Percentiles rank a stretch among this genome's conserved stretches.
phyloP scores from a whole-genome alignment of 2,888 invertebrate genomes.

The Drosophila cognata region DNA sequence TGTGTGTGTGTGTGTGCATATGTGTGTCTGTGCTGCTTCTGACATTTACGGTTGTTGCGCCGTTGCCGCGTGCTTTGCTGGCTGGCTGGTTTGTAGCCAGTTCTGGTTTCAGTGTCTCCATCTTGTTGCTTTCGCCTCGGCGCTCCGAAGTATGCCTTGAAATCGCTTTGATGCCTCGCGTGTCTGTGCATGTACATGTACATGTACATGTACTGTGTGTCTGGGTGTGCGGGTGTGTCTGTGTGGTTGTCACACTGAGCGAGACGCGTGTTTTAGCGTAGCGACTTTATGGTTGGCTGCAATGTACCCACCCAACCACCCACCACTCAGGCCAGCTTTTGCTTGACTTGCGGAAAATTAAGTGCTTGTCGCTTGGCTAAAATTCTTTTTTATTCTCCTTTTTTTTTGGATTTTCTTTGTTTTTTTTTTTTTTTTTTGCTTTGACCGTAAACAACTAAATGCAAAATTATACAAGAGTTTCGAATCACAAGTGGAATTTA shows the following conservation, averaged over 20 bases:
- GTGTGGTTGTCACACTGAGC: conserved; percentile 51
- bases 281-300: conserved; percentile 41
- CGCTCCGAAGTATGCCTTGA: conserved; percentile 68
- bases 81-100: conserved; percentile 4
- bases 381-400: conserved; percentile 25
- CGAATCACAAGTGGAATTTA: conserved; percentile 1
- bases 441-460: conserved; percentile 68
- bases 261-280: conserved; percentile 54
- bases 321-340: conserved; percentile 55
- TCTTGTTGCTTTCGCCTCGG: conserved; percentile 39
- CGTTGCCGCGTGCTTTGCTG: conserved; percentile 22
- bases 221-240: conserved; percentile 17
- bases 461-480: conserved; percentile 29
- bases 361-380: conserved; percentile 58
- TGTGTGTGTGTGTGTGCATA: conserved; percentile 17
- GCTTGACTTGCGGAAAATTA: conserved; percentile 70
- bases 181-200: conserved; percentile 11
- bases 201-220: not conserved
- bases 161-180: conserved; percentile 64
- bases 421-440: conserved; percentile 62
- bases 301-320: conserved; percentile 20
- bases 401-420: not conserved
- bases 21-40: conserved; percentile 42
- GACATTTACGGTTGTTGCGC: conserved; percentile 67
- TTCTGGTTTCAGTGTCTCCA: conserved; percentile 32